Evolutionary conservation across 2,113 vertebrate genomes (phyloP).

Genomic region (Suricata suricatta): DNA sequence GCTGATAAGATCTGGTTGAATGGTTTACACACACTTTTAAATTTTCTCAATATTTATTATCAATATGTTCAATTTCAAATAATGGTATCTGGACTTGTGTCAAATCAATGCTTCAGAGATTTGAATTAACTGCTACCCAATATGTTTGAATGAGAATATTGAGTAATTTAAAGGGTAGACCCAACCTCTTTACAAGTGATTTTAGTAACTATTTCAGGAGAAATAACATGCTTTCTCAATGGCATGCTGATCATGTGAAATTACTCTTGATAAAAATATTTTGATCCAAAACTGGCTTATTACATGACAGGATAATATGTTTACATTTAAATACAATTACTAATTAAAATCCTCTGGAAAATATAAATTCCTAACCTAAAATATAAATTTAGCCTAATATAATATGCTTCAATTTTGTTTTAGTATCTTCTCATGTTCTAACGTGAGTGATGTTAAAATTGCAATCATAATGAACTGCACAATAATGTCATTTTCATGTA

Average conservation of each 20-base stretch:
- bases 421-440: background rate
- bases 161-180: background rate
- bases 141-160: background rate
- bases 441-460: background rate
- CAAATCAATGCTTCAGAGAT: background rate
- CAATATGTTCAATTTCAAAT: background rate
- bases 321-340: background rate
- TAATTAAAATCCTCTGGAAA: background rate
- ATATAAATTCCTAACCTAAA: background rate
- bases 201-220: background rate
- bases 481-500: background rate
- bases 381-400: background rate
- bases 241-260: background rate
- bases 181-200: background rate
- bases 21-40: background rate
- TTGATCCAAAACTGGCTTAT: background rate
- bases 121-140: background rate
- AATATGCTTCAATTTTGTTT: background rate
- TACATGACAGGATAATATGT: background rate
- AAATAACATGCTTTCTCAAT: background rate
- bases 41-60: background rate
- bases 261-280: background rate
- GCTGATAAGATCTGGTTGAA: background rate
- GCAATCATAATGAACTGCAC: background rate
- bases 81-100: background rate